Evolutionary conservation across 2,113 vertebrate genomes (phyloP).

Genomic region (Solea senegalensis): DNA sequence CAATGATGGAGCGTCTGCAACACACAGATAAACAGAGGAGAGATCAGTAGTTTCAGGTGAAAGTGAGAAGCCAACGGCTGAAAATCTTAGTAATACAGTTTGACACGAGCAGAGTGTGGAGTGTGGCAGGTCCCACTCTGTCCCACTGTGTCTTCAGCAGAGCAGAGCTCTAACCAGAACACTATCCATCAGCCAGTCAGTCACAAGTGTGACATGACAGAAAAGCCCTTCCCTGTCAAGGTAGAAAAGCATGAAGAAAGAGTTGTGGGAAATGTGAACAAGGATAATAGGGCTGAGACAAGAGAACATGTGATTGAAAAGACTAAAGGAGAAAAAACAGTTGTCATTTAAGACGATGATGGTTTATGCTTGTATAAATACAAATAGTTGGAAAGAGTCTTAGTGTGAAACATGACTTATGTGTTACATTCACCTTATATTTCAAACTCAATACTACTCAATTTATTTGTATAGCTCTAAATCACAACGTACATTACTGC

Average conservation of each 20-base stretch:
- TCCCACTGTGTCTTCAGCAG: slow-evolving; percentile 61
- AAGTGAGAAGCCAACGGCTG: slow-evolving; percentile 34
- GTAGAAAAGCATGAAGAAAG: slow-evolving; percentile 47
- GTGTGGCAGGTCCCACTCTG: slow-evolving; percentile 57
- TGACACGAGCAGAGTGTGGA: slow-evolving; percentile 45
- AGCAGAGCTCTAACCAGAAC: slow-evolving; percentile 63
- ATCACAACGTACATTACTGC: too few species aligned
- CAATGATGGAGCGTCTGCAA: slow-evolving; percentile 27
- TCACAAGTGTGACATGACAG: slow-evolving; percentile 72
- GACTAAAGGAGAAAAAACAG: background rate
- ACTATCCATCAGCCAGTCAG: slow-evolving; percentile 69
- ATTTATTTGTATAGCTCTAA: too few species aligned
- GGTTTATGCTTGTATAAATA: background rate
- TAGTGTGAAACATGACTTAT: too few species aligned
- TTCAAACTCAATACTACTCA: too few species aligned
- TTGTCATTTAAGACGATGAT: background rate
- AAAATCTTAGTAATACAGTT: slow-evolving; percentile 45
- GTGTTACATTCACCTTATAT: too few species aligned
- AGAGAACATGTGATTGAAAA: slow-evolving; percentile 17
- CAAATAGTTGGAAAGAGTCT: background rate
- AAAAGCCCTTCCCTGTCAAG: slow-evolving; percentile 57
- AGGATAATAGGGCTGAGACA: slow-evolving; percentile 27
- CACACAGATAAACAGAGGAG: slow-evolving; percentile 15
- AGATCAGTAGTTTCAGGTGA: slow-evolving; percentile 26
- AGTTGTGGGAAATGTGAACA: background rate